Evolutionary conservation across 2,888 invertebrate species (phyloP).

Genomic region (Hedychridium roseum): DNA sequence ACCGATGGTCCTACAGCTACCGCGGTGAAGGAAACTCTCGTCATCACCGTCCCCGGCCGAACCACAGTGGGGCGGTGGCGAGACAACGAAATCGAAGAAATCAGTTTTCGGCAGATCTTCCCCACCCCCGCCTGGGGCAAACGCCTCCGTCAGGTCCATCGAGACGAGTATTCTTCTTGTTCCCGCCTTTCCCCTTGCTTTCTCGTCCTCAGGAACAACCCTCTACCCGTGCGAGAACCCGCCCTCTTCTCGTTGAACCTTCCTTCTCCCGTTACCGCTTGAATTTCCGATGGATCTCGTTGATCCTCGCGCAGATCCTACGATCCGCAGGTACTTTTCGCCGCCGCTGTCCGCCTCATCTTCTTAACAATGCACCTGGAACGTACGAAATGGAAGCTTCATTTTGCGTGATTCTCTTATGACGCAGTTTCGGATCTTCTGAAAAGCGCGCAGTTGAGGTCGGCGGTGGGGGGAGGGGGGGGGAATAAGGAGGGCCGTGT

Average conservation of each 20-base stretch:
- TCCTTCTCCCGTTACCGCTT: too few species aligned
- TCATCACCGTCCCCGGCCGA: slow-evolving; percentile 68
- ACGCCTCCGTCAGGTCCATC: slow-evolving; percentile 86
- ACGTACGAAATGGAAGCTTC: not conserved
- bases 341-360: too few species aligned
- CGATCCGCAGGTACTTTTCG: too few species aligned
- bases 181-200: too few species aligned
- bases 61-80: slow-evolving; percentile 66
- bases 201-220: too few species aligned
- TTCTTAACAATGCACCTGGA: too few species aligned
- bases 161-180: too few species aligned
- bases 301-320: too few species aligned
- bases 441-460: not conserved
- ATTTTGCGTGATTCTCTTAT: not conserved
- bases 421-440: not conserved
- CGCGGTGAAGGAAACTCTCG: slow-evolving; percentile 66
- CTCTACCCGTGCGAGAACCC: too few species aligned
- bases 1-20: slow-evolving; percentile 47
- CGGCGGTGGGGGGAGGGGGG: not conserved
- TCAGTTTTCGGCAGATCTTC: slow-evolving; percentile 86
- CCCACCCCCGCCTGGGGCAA: slow-evolving; percentile 68
- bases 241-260: too few species aligned
- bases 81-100: slow-evolving; percentile 89
- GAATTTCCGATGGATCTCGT: too few species aligned
- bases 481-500: slow-evolving; percentile 8